These are phyloP conservation scores for Plotosus lineatus DNA, from an alignment of 2,113 vertebrate genomes.

Conservation along the genomic window DNA sequence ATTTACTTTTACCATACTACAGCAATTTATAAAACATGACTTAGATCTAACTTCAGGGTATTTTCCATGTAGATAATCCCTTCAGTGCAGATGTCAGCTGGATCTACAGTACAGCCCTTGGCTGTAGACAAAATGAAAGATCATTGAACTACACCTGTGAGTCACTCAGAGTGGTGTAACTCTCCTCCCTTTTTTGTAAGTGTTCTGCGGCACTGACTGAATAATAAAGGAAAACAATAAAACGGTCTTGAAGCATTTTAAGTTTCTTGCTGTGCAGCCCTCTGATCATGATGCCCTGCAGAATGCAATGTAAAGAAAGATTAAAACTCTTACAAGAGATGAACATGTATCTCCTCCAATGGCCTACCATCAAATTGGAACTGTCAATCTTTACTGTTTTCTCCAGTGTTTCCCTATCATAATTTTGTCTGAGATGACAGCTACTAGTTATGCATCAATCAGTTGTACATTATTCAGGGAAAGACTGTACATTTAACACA, in stretches of 20 bases:
- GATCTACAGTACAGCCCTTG: slow-evolving; percentile 49
- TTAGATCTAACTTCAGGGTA: background rate
- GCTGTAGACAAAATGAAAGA: slow-evolving; percentile 55
- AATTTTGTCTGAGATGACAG: background rate
- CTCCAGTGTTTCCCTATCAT: background rate
- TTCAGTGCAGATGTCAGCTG: slow-evolving; percentile 39
- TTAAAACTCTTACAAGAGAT: slow-evolving; percentile 44
- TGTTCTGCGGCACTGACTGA: slow-evolving; percentile 51
- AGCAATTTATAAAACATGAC: background rate
- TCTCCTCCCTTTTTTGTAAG: slow-evolving; percentile 55
- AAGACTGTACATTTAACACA: background rate
- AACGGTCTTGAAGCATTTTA: slow-evolving; percentile 43
- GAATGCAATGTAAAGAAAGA: slow-evolving; percentile 50
- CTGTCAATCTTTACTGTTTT: slow-evolving; percentile 11
- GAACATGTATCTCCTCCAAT: slow-evolving; percentile 32
- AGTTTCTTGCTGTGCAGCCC: slow-evolving; percentile 37
- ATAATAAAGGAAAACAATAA: slow-evolving; percentile 58
- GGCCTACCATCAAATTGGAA: slow-evolving; percentile 33
- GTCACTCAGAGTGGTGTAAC: slow-evolving; percentile 47
- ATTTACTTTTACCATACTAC: background rate
- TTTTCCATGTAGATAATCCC: background rate
- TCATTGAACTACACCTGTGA: slow-evolving; percentile 59
- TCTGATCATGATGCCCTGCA: slow-evolving; percentile 26
- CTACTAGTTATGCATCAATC: background rate
- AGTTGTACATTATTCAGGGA: background rate